Evolutionary conservation across 1,140 invertebrate genomes (phyloP).

Genomic region (Frieseomelitta varia): DNA sequence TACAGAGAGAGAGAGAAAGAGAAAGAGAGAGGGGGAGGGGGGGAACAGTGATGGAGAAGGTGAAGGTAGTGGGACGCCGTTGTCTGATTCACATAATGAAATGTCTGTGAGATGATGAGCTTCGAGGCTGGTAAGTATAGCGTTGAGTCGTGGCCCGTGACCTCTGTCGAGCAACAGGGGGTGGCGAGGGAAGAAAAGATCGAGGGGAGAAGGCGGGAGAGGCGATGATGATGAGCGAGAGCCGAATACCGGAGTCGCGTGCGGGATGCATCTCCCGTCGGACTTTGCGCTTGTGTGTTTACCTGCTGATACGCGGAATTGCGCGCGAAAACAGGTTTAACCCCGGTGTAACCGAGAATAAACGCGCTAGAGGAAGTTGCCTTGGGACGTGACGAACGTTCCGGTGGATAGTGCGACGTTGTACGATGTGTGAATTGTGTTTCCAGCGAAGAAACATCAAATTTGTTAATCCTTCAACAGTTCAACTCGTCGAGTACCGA

Average conservation of each 20-base stretch:
- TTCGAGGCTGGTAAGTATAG: conserved; percentile 77
- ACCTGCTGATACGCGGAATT: conserved; percentile 25
- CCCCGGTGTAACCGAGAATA: background rate
- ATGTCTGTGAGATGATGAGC: conserved; percentile 80
- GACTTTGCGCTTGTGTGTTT: conserved; percentile 4
- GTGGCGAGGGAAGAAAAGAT: conserved; percentile 7
- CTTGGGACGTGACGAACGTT: background rate
- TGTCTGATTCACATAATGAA: conserved; percentile 80
- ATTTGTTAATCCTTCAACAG: too few species aligned
- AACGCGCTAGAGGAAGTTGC: background rate
- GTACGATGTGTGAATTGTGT: background rate
- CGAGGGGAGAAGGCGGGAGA: background rate
- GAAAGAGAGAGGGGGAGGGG: background rate
- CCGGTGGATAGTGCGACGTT: background rate
- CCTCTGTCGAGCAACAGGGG: conserved; percentile 62
- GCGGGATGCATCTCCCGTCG: conserved; percentile 55
- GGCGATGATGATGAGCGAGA: conserved; percentile 4
- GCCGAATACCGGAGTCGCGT: conserved; percentile 57
- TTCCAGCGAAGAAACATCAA: background rate
- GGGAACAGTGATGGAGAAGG: conserved; percentile 53
- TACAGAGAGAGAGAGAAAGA: background rate
- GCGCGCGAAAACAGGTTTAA: conserved; percentile 12
- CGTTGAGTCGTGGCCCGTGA: conserved; percentile 76
- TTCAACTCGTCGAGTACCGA: too few species aligned
- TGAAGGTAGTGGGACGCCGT: conserved; percentile 67